phyloP scores from a whole-genome alignment of 1,140 invertebrate genomes.

The Neoseiulus cucumeris region DNA sequence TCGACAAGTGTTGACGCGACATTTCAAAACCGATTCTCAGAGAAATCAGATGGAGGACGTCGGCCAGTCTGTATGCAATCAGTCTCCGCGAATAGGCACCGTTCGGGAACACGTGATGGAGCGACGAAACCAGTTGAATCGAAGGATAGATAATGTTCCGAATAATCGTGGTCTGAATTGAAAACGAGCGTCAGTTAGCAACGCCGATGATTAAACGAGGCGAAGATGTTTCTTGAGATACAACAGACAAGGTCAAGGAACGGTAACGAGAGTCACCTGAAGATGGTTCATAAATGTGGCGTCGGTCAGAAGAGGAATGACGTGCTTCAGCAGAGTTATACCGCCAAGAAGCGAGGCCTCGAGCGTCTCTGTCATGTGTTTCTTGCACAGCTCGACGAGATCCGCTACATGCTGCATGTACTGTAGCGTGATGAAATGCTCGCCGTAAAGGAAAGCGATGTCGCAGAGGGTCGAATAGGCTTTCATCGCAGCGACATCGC shows the following conservation, averaged over 20 bases:
- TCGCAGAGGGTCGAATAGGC: slow-evolving; percentile 68
- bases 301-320: slow-evolving; percentile 61
- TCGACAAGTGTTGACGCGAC: slow-evolving; percentile 53
- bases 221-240: too few relatives aligned
- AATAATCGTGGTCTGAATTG: slow-evolving; percentile 45
- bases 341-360: slow-evolving; percentile 74
- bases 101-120: slow-evolving; percentile 51
- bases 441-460: slow-evolving; percentile 71
- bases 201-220: too few relatives aligned
- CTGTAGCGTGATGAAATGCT: slow-evolving; percentile 77
- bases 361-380: slow-evolving; percentile 51
- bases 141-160: slow-evolving; percentile 56
- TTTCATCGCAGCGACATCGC: slow-evolving; percentile 57
- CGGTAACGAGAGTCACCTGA: slow-evolving; percentile 37
- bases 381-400: slow-evolving; percentile 38
- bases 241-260: not conserved
- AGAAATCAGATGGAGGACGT: slow-evolving; percentile 53
- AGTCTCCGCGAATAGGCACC: slow-evolving; percentile 46
- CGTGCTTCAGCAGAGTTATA: slow-evolving; percentile 46
- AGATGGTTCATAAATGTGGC: slow-evolving; percentile 63
- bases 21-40: slow-evolving; percentile 59
- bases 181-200: too few relatives aligned
- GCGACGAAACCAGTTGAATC: slow-evolving; percentile 34
- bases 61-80: slow-evolving; percentile 54
- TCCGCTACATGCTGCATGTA: slow-evolving; percentile 83